A percentile compares a stretch with the other conserved stretches of the same genome.
Evolutionary conservation across 2,113 vertebrate genomes (phyloP).

Genomic region (Calidris pygmaea): DNA sequence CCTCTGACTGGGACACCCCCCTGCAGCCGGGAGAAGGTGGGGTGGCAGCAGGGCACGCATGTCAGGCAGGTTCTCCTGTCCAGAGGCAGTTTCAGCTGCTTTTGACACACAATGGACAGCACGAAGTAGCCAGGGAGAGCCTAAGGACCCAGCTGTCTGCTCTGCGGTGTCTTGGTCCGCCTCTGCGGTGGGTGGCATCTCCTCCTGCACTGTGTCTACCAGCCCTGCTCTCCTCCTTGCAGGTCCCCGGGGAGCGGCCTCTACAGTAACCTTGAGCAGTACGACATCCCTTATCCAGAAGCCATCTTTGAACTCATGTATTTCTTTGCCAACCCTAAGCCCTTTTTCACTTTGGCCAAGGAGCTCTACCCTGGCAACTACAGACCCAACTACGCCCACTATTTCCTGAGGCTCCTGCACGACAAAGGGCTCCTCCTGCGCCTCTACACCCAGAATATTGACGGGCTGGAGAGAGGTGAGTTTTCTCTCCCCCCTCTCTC

Average conservation of each 20-base stretch:
- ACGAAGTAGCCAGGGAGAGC: background rate
- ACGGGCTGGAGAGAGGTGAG: slow-evolving; percentile 90
- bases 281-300: slow-evolving; percentile 90
- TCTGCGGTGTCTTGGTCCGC: too few relatives aligned
- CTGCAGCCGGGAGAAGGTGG: background rate
- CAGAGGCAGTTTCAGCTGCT: background rate
- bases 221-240: background rate
- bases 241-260: slow-evolving; percentile 91
- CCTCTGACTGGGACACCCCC: background rate
- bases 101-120: background rate
- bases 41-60: background rate
- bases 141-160: background rate
- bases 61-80: background rate
- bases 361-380: slow-evolving; percentile 89
- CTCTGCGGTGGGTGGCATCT: background rate
- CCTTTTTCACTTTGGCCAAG: slow-evolving; percentile 89
- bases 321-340: slow-evolving; percentile 86
- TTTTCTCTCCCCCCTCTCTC: background rate
- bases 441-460: slow-evolving; percentile 97
- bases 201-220: background rate
- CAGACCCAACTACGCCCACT: slow-evolving; percentile 84
- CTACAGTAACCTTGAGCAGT: slow-evolving; percentile 89
- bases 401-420: slow-evolving; percentile 88
- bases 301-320: slow-evolving; percentile 93
- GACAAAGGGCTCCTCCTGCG: slow-evolving; percentile 87